Base-by-base conservation (phyloP, 2,797 vertebrate genomes). In the Amniataba percoides region DNA sequence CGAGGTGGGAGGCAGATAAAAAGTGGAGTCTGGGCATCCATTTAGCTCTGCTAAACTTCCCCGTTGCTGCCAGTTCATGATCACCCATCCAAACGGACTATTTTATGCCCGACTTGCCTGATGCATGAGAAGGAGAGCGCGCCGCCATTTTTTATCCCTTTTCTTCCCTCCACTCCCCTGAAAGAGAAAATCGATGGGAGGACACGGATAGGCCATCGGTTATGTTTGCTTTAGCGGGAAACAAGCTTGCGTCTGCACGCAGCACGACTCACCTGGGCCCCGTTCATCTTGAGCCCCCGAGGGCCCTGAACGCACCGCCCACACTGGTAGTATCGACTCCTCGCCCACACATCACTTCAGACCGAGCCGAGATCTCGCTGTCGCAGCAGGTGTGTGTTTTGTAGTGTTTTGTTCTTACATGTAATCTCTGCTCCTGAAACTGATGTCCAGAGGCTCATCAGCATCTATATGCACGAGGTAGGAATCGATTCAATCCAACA, bases 61-160 rank as follows among this genome's bases (percentile, higher is more conserved):
- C 70, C 51, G 21, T 42, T 56, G 74, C 87, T 74, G 77, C 85
- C 85, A 89, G 91, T 93, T 92, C 93, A 94, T 92, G 91, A 93
- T 94, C 92, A 90, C 87, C 90, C 90, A 93, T 94, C 89, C 91
- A 88, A 86, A 87, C 84, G 19, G 83, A 89, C 90, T 85, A 92
- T 91, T 94, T 92, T 91, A 92, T 84, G 91, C 87, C 82, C 34
- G 74, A 83, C 86, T 91, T 73, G 79, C 52, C 90, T 94, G 92
- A 94, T 91, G 86, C 83, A 93, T 91, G 86, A 82, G 84, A 48
- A 70, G 75, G 70, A 66, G 66, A 85, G 74, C 2, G 39, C 15
- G 15, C 4, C 14, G 36, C 76, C 68, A 88, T 88, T 83, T 88
- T 83, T 89, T 74, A 80, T 74, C 80, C 43, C 74, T 75, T 69